Base-by-base conservation (phyloP, 92 coral and sea anemone genomes). In the Heliopora coerulea region DNA sequence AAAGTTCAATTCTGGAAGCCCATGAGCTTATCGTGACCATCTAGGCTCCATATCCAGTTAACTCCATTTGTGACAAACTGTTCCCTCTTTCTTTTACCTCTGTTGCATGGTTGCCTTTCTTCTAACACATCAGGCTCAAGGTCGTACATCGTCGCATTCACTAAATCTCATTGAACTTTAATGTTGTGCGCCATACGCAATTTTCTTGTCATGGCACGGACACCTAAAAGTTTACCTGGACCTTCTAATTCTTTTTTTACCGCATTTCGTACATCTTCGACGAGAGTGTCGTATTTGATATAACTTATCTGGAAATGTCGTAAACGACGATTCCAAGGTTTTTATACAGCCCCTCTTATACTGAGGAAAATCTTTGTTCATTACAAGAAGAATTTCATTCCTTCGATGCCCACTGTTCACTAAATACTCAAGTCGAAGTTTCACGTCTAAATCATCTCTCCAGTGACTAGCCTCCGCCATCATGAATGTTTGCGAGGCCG, bases 1-100 rank as follows among this genome's bases (percentile, higher is more conserved):
- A 62, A 62, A 18, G 68, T 62, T 48, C 68, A 62, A 11, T 62
- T 62, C 50, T 62, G 68, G 14, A 62, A 62, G 23, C 68, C 68
- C 68, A 62, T 62, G 1, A 62, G 26, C 39, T 62, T 62, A 28
- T 62, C 68, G 20, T 61, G 67, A n/a, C 67, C 67, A 41, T 61
- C 67, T 21, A 61, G 18, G 31, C 42, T 61, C 67, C 67, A 61
- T 8, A 61, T 42, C 67, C 67, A 61, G 67, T 61, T 61, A 7
- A 61, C 67, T 8, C 67, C 67, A 7, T 11, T 3, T 8, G 67
- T 61, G n/a, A 61, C 67, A 61, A 61, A 61, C 10, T 61, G 27
- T 31, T 42, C 67, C 8, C 31, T 33, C 67, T 33, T 61, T 42
- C 15, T 17, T 61, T 61, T 61, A 30, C 46, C 46, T 61, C 18